phyloP scores from a whole-genome alignment of 2,797 vertebrate genomes.

The Hypotaenidia okinawae region DNA sequence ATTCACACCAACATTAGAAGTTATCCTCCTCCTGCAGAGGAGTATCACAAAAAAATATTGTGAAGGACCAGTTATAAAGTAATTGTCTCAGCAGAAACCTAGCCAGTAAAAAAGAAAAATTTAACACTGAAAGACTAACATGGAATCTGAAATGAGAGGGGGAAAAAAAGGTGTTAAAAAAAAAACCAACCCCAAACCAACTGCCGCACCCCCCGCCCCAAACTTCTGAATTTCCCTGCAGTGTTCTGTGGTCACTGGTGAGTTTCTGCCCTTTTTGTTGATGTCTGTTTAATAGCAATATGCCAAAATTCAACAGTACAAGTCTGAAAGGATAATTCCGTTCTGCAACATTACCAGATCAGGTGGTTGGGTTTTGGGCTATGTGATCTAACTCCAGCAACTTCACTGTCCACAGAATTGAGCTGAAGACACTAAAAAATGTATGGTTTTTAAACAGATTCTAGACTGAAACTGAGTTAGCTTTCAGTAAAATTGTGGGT shows the following conservation, averaged over 20 bases:
- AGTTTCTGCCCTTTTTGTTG: conserved; percentile 15
- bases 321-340: neutral
- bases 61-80: conserved; percentile 49
- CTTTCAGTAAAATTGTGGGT: neutral
- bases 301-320: neutral
- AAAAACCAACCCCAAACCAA: neutral
- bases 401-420: neutral
- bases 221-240: conserved; percentile 35
- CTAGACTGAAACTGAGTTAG: neutral
- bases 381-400: neutral
- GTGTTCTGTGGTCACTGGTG: conserved; percentile 44
- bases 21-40: conserved; percentile 60
- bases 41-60: conserved; percentile 53
- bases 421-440: neutral
- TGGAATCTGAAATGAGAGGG: neutral
- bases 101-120: neutral
- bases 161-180: neutral
- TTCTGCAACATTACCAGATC: neutral
- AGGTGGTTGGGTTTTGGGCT: neutral
- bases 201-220: too few relatives aligned
- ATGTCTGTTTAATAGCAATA: neutral
- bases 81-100: conserved; percentile 56
- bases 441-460: neutral
- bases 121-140: neutral
- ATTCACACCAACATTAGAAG: conserved; percentile 60